Conservation (phyloP, 2,888 invertebrate genomes). For the Tiliacea aurago region DNA sequence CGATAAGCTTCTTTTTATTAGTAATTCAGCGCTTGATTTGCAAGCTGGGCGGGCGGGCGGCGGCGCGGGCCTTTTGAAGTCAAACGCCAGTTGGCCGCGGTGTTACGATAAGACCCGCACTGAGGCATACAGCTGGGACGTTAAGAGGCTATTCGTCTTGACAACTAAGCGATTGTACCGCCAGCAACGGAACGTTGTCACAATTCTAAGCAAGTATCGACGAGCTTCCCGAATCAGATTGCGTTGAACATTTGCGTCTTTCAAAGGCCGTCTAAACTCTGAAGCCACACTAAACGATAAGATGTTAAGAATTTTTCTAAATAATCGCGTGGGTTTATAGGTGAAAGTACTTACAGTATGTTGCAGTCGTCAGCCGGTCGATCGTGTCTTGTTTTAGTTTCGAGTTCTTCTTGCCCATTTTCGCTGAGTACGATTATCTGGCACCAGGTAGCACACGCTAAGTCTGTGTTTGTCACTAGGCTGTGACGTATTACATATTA, state of each 20-base stretch:
- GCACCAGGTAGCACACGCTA: slow-evolving; percentile 67
- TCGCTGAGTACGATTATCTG: slow-evolving; percentile 71
- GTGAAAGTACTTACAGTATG: slow-evolving; percentile 95
- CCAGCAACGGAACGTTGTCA: slow-evolving; percentile 2
- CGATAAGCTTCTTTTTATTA: slow-evolving; percentile 7
- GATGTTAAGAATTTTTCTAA: slow-evolving; percentile 14
- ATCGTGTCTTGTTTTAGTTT: slow-evolving; percentile 99
- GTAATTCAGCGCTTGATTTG: slow-evolving; percentile 3
- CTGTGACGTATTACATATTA: slow-evolving; percentile 84
- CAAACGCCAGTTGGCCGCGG: neutral
- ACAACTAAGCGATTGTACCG: slow-evolving; percentile 29
- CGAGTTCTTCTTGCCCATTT: slow-evolving; percentile 98
- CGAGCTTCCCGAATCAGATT: slow-evolving; percentile 23
- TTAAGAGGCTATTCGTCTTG: slow-evolving; percentile 29
- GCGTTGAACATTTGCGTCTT: slow-evolving; percentile 1
- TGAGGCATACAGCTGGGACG: slow-evolving; percentile 9
- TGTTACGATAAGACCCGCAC: slow-evolving; percentile 22
- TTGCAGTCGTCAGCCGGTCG: slow-evolving; percentile 96
- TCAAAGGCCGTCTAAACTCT: slow-evolving; percentile 3
- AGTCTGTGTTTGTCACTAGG: slow-evolving; percentile 69
- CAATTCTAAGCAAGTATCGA: slow-evolving; percentile 23
- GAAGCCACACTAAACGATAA: slow-evolving; percentile 12
- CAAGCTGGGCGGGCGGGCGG: neutral
- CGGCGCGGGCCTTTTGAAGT: slow-evolving; percentile 15
- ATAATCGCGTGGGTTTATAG: slow-evolving; percentile 3